Percentiles rank a stretch among this genome's conserved stretches.
These are phyloP conservation scores for Gila robusta DNA, from an alignment of 2,797 vertebrate genomes.

Conservation along the genomic window DNA sequence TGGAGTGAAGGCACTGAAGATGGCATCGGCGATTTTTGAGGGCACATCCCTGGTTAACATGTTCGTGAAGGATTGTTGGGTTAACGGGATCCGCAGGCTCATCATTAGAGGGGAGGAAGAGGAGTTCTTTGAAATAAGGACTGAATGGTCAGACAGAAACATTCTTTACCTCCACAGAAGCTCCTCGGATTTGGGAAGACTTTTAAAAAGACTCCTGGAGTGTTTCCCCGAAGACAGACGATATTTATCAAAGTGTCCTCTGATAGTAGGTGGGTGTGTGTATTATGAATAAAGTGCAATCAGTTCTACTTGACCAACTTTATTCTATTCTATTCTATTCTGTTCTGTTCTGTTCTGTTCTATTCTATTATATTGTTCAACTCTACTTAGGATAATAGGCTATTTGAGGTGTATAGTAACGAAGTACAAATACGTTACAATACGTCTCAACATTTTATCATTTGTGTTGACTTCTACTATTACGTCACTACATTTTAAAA, in stretches of 20 bases:
- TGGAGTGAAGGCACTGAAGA: constrained; percentile 71
- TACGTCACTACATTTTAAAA: not conserved
- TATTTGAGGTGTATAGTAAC: not conserved
- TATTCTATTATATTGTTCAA: not conserved
- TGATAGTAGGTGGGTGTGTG: constrained; percentile 87
- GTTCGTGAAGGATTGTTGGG: constrained; percentile 97
- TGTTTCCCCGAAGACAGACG: constrained; percentile 91
- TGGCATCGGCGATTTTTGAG: constrained; percentile 98
- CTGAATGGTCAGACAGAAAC: constrained; percentile 98
- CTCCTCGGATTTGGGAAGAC: constrained; percentile 89
- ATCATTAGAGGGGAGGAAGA: constrained; percentile 95
- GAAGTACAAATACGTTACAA: not conserved
- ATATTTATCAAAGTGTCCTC: constrained; percentile 84
- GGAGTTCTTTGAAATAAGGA: constrained; percentile 96
- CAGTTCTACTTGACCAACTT: not conserved
- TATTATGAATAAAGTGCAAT: not conserved
- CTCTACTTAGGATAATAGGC: not conserved
- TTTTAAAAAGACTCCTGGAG: constrained; percentile 88
- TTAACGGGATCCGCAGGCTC: constrained; percentile 93
- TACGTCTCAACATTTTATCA: not conserved
- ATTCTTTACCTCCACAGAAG: constrained; percentile 94
- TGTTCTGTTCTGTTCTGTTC: not conserved
- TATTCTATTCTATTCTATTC: constrained; percentile 5
- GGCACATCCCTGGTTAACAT: constrained; percentile 98
- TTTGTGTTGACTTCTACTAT: not conserved